These are phyloP conservation scores for Butorides virescens DNA, from an alignment of 2,113 vertebrate species.

Conservation along the genomic window DNA sequence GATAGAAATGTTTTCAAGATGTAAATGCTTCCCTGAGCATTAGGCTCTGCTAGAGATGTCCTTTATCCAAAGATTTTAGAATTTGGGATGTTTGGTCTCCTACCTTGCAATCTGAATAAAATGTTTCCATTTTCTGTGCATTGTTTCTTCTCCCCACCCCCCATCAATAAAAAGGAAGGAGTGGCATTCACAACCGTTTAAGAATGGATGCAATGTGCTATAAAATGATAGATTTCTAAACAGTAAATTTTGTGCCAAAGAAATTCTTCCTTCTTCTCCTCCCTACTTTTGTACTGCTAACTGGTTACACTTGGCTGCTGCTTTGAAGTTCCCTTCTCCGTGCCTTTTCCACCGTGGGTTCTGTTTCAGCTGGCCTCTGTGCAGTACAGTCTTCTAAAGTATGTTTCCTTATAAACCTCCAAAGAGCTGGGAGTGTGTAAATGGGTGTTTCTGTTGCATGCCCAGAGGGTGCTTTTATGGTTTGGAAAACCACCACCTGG, in stretches of 20 bases:
- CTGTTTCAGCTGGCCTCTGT: background rate
- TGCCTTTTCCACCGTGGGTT: background rate
- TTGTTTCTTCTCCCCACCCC: background rate
- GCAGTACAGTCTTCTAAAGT: background rate
- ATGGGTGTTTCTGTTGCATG: background rate
- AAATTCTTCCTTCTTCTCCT: background rate
- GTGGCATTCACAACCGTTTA: background rate
- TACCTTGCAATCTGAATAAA: background rate
- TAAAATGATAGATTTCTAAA: background rate
- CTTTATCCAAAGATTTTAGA: background rate
- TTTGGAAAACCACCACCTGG: background rate
- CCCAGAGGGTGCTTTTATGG: background rate
- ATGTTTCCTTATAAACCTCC: background rate
- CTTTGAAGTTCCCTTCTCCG: background rate
- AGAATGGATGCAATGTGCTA: background rate
- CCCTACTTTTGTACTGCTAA: background rate
- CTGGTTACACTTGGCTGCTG: background rate
- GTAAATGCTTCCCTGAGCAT: background rate
- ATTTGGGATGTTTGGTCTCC: background rate
- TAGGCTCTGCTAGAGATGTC: background rate
- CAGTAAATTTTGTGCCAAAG: background rate
- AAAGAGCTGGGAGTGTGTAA: background rate
- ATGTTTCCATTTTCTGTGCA: background rate
- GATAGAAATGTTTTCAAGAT: background rate
- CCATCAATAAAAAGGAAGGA: background rate